Conservation (phyloP, 2,797 vertebrate genomes). For the Danio albolineatus region DNA sequence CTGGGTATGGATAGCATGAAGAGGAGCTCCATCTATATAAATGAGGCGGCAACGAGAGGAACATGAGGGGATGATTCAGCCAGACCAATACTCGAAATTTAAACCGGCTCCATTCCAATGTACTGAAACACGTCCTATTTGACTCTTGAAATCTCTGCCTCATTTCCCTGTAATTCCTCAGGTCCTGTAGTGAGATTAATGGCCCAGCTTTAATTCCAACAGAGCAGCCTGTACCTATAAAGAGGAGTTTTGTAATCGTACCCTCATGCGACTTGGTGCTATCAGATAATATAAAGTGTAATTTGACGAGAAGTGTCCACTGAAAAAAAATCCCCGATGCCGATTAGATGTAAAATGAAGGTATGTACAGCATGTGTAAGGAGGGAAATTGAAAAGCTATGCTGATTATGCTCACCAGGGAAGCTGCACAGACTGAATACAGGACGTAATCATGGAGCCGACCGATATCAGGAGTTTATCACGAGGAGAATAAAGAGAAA, state of each 20-base stretch:
- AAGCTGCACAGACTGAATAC: constrained; percentile 11
- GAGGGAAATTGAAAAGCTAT: constrained; percentile 29
- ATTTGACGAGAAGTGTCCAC: constrained; percentile 12
- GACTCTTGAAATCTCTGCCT: constrained; percentile 34
- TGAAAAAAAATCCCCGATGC: neutral
- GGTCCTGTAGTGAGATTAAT: constrained; percentile 44
- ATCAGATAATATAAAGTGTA: neutral
- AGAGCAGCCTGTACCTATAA: constrained; percentile 25
- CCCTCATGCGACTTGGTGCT: constrained; percentile 22
- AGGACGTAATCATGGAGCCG: constrained; percentile 4
- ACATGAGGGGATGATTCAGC: constrained; percentile 44
- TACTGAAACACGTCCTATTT: constrained; percentile 38
- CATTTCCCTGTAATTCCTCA: constrained; percentile 30
- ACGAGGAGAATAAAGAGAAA: constrained; percentile 44
- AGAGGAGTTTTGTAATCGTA: constrained; percentile 19
- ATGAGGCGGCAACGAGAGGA: constrained; percentile 33
- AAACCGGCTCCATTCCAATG: constrained; percentile 34
- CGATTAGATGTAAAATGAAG: neutral
- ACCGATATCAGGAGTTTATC: constrained; percentile 46
- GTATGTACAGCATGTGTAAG: neutral
- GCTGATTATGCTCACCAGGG: constrained; percentile 20
- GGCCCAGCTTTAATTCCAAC: constrained; percentile 21
- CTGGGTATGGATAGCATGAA: constrained; percentile 26
- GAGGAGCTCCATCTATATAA: constrained; percentile 52
- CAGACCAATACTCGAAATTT: constrained; percentile 47